Conservation (phyloP, 2,888 invertebrate species). For the Papilio protenor region DNA sequence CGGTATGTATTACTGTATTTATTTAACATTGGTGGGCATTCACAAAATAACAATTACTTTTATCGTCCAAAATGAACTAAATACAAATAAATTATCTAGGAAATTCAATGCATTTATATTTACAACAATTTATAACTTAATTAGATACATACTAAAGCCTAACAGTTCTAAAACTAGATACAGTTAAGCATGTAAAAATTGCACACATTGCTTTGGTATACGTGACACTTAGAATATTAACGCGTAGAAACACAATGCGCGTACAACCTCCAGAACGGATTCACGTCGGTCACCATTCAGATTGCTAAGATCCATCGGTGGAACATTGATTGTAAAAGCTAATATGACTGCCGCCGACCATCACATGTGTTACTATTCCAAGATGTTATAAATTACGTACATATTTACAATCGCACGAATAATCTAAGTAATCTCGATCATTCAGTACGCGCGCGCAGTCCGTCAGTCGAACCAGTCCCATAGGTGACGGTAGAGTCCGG, state of each 20-base stretch:
- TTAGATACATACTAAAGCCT: conserved; percentile 67
- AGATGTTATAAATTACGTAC: conserved; percentile 70
- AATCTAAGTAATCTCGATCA: conserved; percentile 31
- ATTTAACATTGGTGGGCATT: conserved; percentile 41
- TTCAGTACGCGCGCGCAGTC: conserved; percentile 45
- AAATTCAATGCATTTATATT: conserved; percentile 49
- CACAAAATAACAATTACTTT: conserved; percentile 9
- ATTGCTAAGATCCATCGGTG: background rate
- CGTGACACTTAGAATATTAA: conserved; percentile 54
- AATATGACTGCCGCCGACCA: background rate
- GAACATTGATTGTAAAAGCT: conserved; percentile 1
- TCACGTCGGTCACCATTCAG: background rate
- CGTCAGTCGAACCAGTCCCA: conserved; percentile 81
- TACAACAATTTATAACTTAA: conserved; percentile 53
- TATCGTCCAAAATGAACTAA: conserved; percentile 29
- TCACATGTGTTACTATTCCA: conserved; percentile 30
- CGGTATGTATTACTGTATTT: conserved; percentile 14
- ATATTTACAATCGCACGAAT: conserved; percentile 70
- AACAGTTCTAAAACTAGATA: conserved; percentile 65
- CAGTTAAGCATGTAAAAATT: conserved; percentile 83
- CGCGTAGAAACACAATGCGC: conserved; percentile 29
- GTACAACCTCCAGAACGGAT: background rate
- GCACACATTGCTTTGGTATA: conserved; percentile 84
- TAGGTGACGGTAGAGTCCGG: conserved; percentile 71
- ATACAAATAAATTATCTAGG: conserved; percentile 51